These are phyloP conservation scores for Motacilla tschutschensis DNA, from an alignment of 2,113 vertebrate genomes.

Conservation along the genomic window DNA sequence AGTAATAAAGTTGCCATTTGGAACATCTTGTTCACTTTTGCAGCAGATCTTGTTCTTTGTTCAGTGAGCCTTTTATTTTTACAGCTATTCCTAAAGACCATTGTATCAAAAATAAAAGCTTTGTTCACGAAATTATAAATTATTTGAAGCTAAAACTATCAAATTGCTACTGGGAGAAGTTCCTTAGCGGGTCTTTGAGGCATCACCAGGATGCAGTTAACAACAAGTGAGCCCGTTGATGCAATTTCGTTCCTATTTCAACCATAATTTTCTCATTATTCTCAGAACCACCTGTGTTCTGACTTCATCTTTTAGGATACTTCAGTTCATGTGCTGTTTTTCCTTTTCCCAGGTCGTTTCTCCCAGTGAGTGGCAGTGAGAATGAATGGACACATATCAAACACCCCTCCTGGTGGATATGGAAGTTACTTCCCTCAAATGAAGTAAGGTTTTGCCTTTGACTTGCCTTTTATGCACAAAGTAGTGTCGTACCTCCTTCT, in stretches of 20 bases:
- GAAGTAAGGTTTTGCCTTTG: slow-evolving; percentile 67
- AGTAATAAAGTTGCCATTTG: not conserved
- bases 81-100: not conserved
- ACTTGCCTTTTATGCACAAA: not conserved
- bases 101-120: not conserved
- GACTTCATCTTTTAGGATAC: not conserved
- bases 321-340: not conserved
- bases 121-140: not conserved
- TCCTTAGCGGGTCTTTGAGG: not conserved
- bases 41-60: not conserved
- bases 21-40: not conserved
- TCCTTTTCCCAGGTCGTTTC: slow-evolving; percentile 10
- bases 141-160: not conserved
- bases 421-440: slow-evolving; percentile 71
- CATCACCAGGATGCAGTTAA: not conserved
- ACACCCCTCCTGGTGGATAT: slow-evolving; percentile 61
- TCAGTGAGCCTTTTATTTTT: slow-evolving; percentile 8
- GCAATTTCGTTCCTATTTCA: not conserved
- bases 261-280: not conserved
- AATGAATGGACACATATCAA: slow-evolving; percentile 77
- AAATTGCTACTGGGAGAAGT: not conserved
- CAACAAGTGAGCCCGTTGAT: not conserved
- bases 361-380: not conserved
- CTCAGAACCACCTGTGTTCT: not conserved
- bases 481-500: not conserved